Evolutionary conservation across 2,888 invertebrate species (phyloP).

Genomic region (Phyllotreta cruciferae): DNA sequence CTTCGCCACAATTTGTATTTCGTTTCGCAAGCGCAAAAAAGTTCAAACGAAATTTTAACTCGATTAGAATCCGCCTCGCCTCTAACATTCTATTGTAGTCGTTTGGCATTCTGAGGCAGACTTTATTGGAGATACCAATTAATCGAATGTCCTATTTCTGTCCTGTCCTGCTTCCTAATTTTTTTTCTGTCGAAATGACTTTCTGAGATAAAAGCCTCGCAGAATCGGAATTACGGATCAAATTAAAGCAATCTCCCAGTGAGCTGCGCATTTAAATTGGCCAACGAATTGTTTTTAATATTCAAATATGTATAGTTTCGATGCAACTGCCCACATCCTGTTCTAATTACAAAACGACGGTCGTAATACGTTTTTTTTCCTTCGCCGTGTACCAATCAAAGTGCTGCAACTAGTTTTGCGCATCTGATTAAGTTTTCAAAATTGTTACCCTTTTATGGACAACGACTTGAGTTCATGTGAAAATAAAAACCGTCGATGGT

Average conservation of each 20-base stretch:
- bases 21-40: no score
- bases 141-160: slow-evolving; percentile 12
- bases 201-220: slow-evolving; percentile 9
- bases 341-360: no score
- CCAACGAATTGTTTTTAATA: no score
- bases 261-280: no score
- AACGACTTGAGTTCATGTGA: neutral
- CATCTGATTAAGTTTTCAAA: slow-evolving; percentile 2
- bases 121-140: slow-evolving; percentile 16
- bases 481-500: slow-evolving; percentile 1
- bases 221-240: no score
- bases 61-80: neutral
- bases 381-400: no score
- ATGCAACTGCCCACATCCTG: no score
- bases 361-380: no score
- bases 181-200: slow-evolving; percentile 13
- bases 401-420: neutral
- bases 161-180: slow-evolving; percentile 2
- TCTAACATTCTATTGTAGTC: neutral
- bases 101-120: slow-evolving; percentile 7
- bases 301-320: no score
- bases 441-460: slow-evolving; percentile 10
- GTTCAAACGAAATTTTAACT: slow-evolving; percentile 5
- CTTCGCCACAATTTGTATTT: no score
- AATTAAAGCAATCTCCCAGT: no score